phyloP scores from a whole-genome alignment of 2,113 vertebrate species.

The Osmerus eperlanus region DNA sequence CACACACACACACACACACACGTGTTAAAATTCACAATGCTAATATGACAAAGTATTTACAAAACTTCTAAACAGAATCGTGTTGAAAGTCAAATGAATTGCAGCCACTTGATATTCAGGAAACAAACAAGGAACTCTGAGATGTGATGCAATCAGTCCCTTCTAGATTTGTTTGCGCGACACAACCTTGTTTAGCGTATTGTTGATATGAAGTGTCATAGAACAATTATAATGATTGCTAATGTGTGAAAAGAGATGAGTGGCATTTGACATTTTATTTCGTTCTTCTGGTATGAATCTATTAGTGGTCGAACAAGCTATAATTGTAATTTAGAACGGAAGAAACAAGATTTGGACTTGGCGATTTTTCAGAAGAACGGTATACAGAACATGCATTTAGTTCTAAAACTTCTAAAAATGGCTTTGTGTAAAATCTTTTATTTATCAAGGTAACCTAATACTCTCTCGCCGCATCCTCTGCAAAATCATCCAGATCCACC shows the following conservation, averaged over 20 bases:
- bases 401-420: too few species aligned
- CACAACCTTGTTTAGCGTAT: not conserved
- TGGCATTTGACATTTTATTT: not conserved
- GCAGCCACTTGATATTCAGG: not conserved
- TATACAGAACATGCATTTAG: too few species aligned
- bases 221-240: too few species aligned
- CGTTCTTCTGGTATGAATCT: not conserved
- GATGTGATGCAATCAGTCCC: not conserved
- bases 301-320: not conserved
- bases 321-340: not conserved
- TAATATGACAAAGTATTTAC: not conserved
- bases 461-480: too few species aligned
- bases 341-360: not conserved
- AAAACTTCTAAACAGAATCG: not conserved
- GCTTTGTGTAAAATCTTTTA: too few species aligned
- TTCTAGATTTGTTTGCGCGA: not conserved
- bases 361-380: too few species aligned
- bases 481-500: too few species aligned
- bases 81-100: slow-evolving; percentile 1
- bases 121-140: not conserved
- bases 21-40: not conserved
- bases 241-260: not conserved
- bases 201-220: not conserved
- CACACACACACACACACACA: slow-evolving; percentile 1
- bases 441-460: too few species aligned